These are phyloP conservation scores for crab-eating macaque (Macaca fascicularis) DNA, from an alignment of 2,113 vertebrate genomes.

Conservation along the genomic window T2T-MFA8v1.1 NC_088379.1:46444501-46445000, in stretches of 20 bases:
- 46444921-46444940: not conserved
- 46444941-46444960: not conserved
- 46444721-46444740: constrained; percentile 9
- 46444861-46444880: constrained; percentile 26
- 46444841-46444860: constrained; percentile 39
- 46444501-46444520: not conserved
- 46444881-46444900: not conserved
- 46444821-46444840: not conserved
- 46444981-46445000: not conserved
- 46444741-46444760: constrained; percentile 9
- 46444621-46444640: not conserved
- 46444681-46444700: not conserved
- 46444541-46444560: not conserved
- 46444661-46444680: not conserved
- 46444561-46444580: constrained; percentile 31
- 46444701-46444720: constrained; percentile 50
- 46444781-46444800: not conserved
- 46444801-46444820: not conserved
- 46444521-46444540: constrained; percentile 28
- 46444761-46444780: not conserved
- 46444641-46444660: constrained; percentile 2
- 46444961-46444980: not conserved
- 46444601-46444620: constrained; percentile 26
- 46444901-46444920: constrained; percentile 21
- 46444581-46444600: not conserved